A percentile compares a stretch with the other conserved stretches of the same genome.
Conservation (phyloP, 2,797 vertebrate species). For the Sebastes variabilis region DNA sequence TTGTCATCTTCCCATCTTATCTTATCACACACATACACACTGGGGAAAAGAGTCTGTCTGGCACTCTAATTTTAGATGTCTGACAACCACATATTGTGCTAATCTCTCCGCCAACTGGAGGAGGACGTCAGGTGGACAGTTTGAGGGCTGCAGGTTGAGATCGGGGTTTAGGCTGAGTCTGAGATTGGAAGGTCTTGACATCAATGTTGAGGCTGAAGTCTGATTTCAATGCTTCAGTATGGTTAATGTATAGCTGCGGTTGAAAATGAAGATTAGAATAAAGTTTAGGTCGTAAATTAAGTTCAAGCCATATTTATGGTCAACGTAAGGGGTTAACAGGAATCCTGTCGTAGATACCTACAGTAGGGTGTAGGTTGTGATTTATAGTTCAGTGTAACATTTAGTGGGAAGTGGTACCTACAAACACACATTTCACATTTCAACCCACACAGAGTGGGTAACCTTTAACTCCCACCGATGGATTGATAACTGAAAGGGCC, state of each 20-base stretch:
- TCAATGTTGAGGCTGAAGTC: background rate
- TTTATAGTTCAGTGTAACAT: background rate
- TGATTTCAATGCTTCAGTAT: background rate
- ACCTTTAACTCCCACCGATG: background rate
- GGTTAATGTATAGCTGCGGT: background rate
- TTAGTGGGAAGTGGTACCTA: background rate
- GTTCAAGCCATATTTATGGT: background rate
- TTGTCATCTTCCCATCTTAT: conserved; percentile 66
- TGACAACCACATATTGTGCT: conserved; percentile 61
- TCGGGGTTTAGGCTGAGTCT: background rate
- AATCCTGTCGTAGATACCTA: background rate
- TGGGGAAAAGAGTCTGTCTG: conserved; percentile 60
- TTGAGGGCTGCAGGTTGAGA: conserved; percentile 30
- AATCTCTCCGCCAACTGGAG: conserved; percentile 34
- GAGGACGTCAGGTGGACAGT: conserved; percentile 44
- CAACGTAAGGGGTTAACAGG: background rate
- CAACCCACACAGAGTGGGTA: background rate
- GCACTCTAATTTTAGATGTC: conserved; percentile 69
- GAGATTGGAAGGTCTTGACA: background rate
- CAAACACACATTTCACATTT: background rate
- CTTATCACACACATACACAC: conserved; percentile 56
- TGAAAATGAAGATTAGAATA: background rate
- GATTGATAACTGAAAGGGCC: background rate
- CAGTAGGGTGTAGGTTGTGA: background rate
- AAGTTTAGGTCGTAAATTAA: background rate